phyloP scores from a whole-genome alignment of 1,140 invertebrate genomes.

The Drosophila burlai region DNA sequence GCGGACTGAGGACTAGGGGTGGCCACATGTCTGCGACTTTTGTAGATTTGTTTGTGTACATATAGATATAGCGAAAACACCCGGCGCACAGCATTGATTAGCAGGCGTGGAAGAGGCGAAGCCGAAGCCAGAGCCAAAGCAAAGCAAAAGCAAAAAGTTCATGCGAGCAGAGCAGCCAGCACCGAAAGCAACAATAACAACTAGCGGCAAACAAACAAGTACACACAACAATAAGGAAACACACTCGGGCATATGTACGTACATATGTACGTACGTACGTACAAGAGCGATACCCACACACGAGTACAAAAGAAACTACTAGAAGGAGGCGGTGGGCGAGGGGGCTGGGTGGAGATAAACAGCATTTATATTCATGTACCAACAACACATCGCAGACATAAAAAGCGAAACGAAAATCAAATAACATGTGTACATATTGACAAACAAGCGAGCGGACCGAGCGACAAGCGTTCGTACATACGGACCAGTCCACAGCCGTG shows the following conservation, averaged over 20 bases:
- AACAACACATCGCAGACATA: slow-evolving; percentile 56
- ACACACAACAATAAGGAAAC: slow-evolving; percentile 82
- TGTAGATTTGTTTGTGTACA: slow-evolving; percentile 84
- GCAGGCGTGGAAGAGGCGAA: slow-evolving; percentile 62
- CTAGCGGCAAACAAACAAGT: slow-evolving; percentile 71
- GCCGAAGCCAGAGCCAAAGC: slow-evolving; percentile 71
- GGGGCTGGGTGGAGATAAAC: slow-evolving; percentile 69
- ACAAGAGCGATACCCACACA: slow-evolving; percentile 62
- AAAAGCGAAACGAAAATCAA: slow-evolving; percentile 78
- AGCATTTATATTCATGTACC: slow-evolving; percentile 83
- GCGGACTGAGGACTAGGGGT: slow-evolving; percentile 1
- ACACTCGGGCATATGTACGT: slow-evolving; percentile 57
- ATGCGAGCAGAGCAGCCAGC: slow-evolving; percentile 62
- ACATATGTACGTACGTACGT: background rate
- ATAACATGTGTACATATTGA: slow-evolving; percentile 82
- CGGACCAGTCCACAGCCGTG: background rate
- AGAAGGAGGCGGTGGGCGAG: slow-evolving; percentile 21
- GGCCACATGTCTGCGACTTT: slow-evolving; percentile 69
- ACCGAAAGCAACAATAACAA: slow-evolving; percentile 54
- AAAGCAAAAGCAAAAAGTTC: slow-evolving; percentile 78
- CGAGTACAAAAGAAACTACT: slow-evolving; percentile 54
- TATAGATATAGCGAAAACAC: slow-evolving; percentile 82
- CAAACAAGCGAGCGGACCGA: slow-evolving; percentile 58
- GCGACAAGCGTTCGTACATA: slow-evolving; percentile 11
- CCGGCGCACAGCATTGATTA: slow-evolving; percentile 83